phyloP scores from a whole-genome alignment of 1,140 invertebrate genomes.

The Scaptomyza graminum region DNA sequence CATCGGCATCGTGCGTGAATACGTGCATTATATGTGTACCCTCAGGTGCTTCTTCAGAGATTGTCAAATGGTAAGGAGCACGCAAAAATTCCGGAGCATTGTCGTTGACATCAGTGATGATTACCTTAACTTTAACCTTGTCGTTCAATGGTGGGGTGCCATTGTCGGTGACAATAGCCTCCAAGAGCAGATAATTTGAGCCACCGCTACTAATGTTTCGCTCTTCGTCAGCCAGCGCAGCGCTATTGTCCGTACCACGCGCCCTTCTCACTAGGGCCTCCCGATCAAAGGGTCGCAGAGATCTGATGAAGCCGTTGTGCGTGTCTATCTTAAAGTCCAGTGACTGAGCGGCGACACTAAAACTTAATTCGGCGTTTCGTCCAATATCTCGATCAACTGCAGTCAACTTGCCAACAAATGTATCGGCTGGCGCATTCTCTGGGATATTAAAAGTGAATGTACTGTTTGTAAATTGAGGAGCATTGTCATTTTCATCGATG shows the following conservation, averaged over 20 bases:
- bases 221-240: conserved; percentile 38
- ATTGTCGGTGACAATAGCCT: conserved; percentile 94
- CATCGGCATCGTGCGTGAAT: conserved; percentile 94
- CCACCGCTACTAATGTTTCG: conserved; percentile 60
- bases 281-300: conserved; percentile 92
- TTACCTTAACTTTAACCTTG: conserved; percentile 94
- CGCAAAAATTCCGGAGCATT: conserved; percentile 94
- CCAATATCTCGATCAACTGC: conserved; percentile 96
- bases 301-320: conserved; percentile 96
- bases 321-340: conserved; percentile 95
- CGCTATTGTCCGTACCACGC: conserved; percentile 23
- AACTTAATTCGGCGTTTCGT: conserved; percentile 95
- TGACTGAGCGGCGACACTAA: conserved; percentile 90
- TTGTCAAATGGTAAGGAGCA: conserved; percentile 92
- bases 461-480: conserved; percentile 93
- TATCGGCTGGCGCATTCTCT: conserved; percentile 95
- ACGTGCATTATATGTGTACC: conserved; percentile 93
- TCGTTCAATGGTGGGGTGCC: conserved; percentile 91
- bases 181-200: conserved; percentile 90
- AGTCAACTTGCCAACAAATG: conserved; percentile 94
- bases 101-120: conserved; percentile 96
- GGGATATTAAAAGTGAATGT: conserved; percentile 93
- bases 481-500: conserved; percentile 98
- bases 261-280: conserved; percentile 89
- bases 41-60: conserved; percentile 91